Evolutionary conservation across 2,888 invertebrate genomes (phyloP), one percentile per base, ranked within the genome.

Genomic region (Sesamia inferens): DNA sequence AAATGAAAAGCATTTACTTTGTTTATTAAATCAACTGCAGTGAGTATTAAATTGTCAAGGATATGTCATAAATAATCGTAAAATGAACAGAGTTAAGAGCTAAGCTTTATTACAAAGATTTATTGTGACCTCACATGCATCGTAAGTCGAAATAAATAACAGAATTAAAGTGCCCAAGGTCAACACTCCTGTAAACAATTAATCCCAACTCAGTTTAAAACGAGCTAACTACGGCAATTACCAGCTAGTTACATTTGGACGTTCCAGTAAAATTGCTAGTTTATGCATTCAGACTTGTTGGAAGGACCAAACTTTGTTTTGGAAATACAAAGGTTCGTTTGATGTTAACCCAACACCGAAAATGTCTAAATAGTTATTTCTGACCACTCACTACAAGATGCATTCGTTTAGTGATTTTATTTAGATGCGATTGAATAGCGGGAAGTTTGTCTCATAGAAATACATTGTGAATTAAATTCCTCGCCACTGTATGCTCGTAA

Each of bases 151-250:
- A 71, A 71, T 62, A 75, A 65, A 69, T 39, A 81, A 76, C 31
- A 62, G 24, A 55, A 68, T 57, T 19, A 71, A 47, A 61, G 42
- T 54, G n/a, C 54, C 47, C 42, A 77, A 68, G 61, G 59, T 68
- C 54, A 80, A 76, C 55, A 81, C 1, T 58, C 64, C n/a, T 55
- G 24, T 78, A 55, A 39, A 65, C 58, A 51, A 78, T 68, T 74
- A 68, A 74, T 67, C 68, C 59, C 11, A 78, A 78, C 62, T 71
- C 11, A 68, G 68, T 82, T 78, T 71, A 31, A 44, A 79, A 78
- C 70, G 44, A 61, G 65, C 58, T 51, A 79, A 82, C 82, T 78
- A 44, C 59, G n/a, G 59, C 61, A 66, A 82, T 79, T 79, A 79
- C n/a, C 61, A 82, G 78, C 61, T 42, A 66, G 71, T 81, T 65